A percentile compares a stretch with the other conserved stretches of the same genome.
phyloP scores from a whole-genome alignment of 2,888 invertebrate genomes.

The Chloroclysta siterata region DNA sequence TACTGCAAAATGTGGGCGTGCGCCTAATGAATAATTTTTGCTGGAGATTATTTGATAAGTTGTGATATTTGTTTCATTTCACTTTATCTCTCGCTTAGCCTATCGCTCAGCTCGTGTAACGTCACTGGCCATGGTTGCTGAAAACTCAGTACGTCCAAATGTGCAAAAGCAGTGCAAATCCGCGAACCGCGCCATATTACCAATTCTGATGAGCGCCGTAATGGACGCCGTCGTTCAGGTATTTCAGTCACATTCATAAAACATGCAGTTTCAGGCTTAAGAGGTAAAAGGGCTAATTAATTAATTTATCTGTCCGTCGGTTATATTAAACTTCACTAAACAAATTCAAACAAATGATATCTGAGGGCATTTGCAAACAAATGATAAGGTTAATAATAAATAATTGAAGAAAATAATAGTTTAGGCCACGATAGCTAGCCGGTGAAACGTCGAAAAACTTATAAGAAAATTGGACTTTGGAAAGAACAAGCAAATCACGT shows the following conservation, averaged over 20 bases:
- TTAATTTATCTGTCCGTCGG: neutral
- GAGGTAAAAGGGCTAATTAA: constrained; percentile 11
- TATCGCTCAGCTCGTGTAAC: constrained; percentile 3
- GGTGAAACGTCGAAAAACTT: too few relatives aligned
- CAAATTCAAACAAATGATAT: too few relatives aligned
- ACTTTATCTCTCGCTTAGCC: neutral
- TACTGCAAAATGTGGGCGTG: too few relatives aligned
- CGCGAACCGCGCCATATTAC: constrained; percentile 14
- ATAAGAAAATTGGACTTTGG: too few relatives aligned
- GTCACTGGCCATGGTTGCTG: constrained; percentile 6
- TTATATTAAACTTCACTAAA: neutral
- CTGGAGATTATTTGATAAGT: too few relatives aligned
- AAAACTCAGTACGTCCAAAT: constrained; percentile 11
- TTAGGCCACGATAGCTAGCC: too few relatives aligned
- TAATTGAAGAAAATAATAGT: too few relatives aligned
- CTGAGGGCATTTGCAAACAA: too few relatives aligned
- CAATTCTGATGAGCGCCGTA: constrained; percentile 30
- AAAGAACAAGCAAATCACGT: too few relatives aligned
- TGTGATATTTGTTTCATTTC: too few relatives aligned
- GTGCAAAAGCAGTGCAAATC: constrained; percentile 27
- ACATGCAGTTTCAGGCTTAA: constrained; percentile 17
- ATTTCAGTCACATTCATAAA: constrained; percentile 30
- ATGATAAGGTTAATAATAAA: too few relatives aligned
- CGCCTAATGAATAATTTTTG: too few relatives aligned
- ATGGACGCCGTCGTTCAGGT: constrained; percentile 16